Evolutionary conservation across 1,140 invertebrate species (phyloP), one percentile per base, ranked within the genome.

Genomic region (Orchesella cincta): DNA sequence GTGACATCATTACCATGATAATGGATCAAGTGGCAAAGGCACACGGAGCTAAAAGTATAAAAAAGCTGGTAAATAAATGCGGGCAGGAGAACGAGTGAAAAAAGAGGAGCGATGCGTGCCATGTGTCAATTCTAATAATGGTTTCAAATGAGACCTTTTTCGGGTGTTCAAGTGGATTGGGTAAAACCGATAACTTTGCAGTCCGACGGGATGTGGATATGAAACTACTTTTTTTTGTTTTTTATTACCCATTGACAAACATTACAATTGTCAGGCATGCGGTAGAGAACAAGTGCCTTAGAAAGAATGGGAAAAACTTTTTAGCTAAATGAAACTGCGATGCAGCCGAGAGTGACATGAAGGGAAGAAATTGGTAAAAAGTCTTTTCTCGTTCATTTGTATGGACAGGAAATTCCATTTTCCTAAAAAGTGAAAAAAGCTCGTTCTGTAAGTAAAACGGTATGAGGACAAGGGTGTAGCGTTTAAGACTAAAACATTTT

Each of bases 101-200:
- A 5, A 64, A 29, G n/a, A n/a, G n/a, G n/a, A n/a, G n/a, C n/a
- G n/a, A 16, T 31, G 8, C 28, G 2, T 46, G 76, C 77, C 79
- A 81, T 78, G 75, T 81, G 79, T 81, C 79, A 81, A 81, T 81
- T 81, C 78, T 77, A 81, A 81, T 81, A 81, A 81, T 81, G 75
- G 75, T 74, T 54, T 74, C 20, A 31, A 54, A 52, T 74, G 39
- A 52, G 39, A 73, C 71, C 36, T 73, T 73, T 57, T 46, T 46
- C n/a, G n/a, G n/a, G n/a, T n/a, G n/a, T n/a, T n/a, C n/a, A n/a
- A n/a, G n/a, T n/a, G n/a, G n/a, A n/a, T n/a, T n/a, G n/a, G n/a
- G n/a, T n/a, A n/a, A n/a, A n/a, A 46, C 39, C 39, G 20, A 12
- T 46, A 8, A 8, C 39, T 46, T 46, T 57, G 8, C 23, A 14